Evolutionary conservation across 1,140 invertebrate species (phyloP), one percentile per base, ranked within the genome.

Genomic region (Condylostylus longicornis): DNA sequence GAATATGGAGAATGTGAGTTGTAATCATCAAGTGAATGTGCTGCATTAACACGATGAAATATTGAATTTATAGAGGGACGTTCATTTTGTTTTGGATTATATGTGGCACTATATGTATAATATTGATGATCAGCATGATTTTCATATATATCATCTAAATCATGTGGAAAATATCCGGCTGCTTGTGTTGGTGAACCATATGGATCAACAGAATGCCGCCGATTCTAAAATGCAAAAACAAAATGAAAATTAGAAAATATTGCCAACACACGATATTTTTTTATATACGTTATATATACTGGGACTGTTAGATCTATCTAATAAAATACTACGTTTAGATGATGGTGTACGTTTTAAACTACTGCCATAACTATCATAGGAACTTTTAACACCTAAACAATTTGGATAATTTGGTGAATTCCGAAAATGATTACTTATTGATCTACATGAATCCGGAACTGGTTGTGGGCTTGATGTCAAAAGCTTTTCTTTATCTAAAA

Each of bases 61-160:
- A 61, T 53, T n/a, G 58, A 58, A 33, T 54, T 45, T 29, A 58
- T 54, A 3, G 48, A 49, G 20, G 55, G 51, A 10, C 53, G 48
- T 18, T 58, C 54, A 2, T 42, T 29, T 31, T 33, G 33, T 10
- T 48, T 50, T 30, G 46, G 22, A 36, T 44, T 46, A 36, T 50
- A 42, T 49, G 58, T 35, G 25, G 55, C 58, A 2, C 54, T 58
- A 37, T 60, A 49, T 6, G 58, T 61, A 18, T 58, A 58, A 51
- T 61, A 61, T 50, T 61, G 58, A 48, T 57, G 55, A 49, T 60
- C 57, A 15, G 27, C 42, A 30, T 57, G 51, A 29, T 41, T 47
- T 38, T 61, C 58, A 33, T 52, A 58, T 14, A 61, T 61, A 32
- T 60, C 57, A 36, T 61, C 58, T 42, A 61, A 47, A 47, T 61